Conservation (phyloP, 2,113 vertebrate genomes). For the Cheilinus undulatus region DNA sequence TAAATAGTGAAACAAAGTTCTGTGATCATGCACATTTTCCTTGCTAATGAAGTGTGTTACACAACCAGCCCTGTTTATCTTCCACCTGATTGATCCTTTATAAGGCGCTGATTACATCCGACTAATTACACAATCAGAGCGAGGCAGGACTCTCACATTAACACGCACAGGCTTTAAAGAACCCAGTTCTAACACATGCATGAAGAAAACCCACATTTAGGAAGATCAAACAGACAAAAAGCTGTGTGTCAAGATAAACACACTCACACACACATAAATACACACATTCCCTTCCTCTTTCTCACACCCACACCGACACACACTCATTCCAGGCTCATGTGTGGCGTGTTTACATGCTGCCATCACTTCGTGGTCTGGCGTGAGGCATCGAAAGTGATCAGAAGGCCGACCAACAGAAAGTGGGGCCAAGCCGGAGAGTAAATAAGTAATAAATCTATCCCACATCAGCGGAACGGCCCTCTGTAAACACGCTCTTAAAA, state of each 20-base stretch:
- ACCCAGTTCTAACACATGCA: conserved; percentile 5
- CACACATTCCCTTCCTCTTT: conserved; percentile 40
- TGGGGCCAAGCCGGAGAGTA: conserved; percentile 67
- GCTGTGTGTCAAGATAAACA: background rate
- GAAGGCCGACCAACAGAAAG: conserved; percentile 56
- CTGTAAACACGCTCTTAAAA: conserved; percentile 76
- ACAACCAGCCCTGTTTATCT: conserved; percentile 78
- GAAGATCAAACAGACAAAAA: conserved; percentile 3
- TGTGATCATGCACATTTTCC: conserved; percentile 77
- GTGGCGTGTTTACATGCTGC: conserved; percentile 74
- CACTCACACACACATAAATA: conserved; percentile 26
- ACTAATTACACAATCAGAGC: conserved; percentile 60
- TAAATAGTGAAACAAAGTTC: conserved; percentile 59
- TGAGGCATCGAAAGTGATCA: conserved; percentile 75
- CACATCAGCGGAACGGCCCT: conserved; percentile 69
- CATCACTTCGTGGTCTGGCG: conserved; percentile 75
- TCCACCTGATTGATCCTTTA: conserved; percentile 77
- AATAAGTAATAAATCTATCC: conserved; percentile 83
- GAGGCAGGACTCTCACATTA: conserved; percentile 38
- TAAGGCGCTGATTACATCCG: conserved; percentile 76
- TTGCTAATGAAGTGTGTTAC: conserved; percentile 79
- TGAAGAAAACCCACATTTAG: conserved; percentile 21
- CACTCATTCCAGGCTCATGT: conserved; percentile 53
- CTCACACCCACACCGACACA: conserved; percentile 68
- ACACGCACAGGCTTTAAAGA: background rate